Evolutionary conservation across 2,113 vertebrate species (phyloP), one percentile per base, ranked within the genome.

Genomic region (Aphyosemion australe): DNA sequence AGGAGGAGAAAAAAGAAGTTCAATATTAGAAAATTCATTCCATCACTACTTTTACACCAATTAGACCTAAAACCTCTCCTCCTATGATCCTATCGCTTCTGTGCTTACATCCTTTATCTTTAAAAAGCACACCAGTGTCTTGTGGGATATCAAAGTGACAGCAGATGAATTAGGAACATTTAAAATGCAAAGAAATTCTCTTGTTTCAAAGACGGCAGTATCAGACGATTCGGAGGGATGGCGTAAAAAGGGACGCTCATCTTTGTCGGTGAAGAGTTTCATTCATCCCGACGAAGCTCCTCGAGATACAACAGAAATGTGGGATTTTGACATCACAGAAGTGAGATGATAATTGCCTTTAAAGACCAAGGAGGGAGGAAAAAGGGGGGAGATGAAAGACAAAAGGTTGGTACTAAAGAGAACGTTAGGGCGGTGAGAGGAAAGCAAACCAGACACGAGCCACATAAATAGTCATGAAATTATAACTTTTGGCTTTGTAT

Each of bases 381-480:
- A 93, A 71, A 86, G 77, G 83, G 80, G 67, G 55, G 79, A 88
- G 88, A 94, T 91, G 76, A 93, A 92, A 94, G 92, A 89, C 90
- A 93, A 94, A 94, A 90, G 88, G 91, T 88, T 86, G 84, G 71
- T 87, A 90, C 85, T 88, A 87, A 94, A 93, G 90, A 84, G 90
- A 91, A 92, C 90, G 92, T 93, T 90, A 82, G 87, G 92, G 94
- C 89, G 91, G 88, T 87, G 90, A 90, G 94, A 84, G 93, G 72
- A 84, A 74, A 72, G 91, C 87, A 84, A 89, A 92, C 89, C 88
- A 79, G 92, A 94, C 95, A 94, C 87, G 86, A 87, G 89, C 84
- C 88, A 92, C 93, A 96, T 95, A 97, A 97, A 97, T 96, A 96
- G 94, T 96, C 94, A 94, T 95, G 94, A 96, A 97, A 95, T 94